A percentile compares a stretch with the other conserved stretches of the same genome.
These are phyloP conservation scores for Rousettus leschenaultii DNA, from an alignment of 2,113 vertebrate species.

Conservation along the genomic window DNA sequence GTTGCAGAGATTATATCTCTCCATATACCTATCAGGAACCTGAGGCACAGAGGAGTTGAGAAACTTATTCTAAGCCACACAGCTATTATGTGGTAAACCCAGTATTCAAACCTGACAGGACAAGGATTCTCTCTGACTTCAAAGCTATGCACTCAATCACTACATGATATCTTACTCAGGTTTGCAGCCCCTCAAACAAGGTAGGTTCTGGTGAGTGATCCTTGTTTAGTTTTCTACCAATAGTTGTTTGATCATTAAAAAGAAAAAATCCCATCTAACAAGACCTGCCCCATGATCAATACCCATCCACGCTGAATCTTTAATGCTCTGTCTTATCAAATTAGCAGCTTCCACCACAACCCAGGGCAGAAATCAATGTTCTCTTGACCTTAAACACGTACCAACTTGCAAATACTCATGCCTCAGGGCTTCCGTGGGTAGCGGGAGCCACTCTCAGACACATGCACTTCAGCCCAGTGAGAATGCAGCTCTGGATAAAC, in stretches of 20 bases:
- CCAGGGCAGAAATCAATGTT: conserved; percentile 56
- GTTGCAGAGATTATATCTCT: background rate
- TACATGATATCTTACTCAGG: background rate
- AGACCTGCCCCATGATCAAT: conserved; percentile 61
- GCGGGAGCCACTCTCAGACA: background rate
- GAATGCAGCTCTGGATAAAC: background rate
- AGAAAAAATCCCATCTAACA: conserved; percentile 54
- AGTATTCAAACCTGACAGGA: background rate
- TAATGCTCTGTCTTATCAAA: conserved; percentile 64
- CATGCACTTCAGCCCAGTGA: fast-evolving
- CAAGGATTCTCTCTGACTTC: background rate
- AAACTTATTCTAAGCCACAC: background rate
- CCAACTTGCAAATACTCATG: conserved; percentile 36
- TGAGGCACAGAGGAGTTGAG: background rate
- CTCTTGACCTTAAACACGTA: conserved; percentile 49
- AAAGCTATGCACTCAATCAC: background rate
- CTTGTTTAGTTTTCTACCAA: conserved; percentile 60
- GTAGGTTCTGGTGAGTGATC: background rate
- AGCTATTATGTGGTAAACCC: background rate
- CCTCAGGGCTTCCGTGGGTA: background rate
- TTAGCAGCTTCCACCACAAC: conserved; percentile 70
- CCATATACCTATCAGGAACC: background rate
- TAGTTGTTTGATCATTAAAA: conserved; percentile 64
- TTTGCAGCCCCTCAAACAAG: background rate
- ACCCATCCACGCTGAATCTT: conserved; percentile 59